Base-by-base conservation (phyloP, 2,888 invertebrate genomes). In the Drosophila paramelanica region DNA sequence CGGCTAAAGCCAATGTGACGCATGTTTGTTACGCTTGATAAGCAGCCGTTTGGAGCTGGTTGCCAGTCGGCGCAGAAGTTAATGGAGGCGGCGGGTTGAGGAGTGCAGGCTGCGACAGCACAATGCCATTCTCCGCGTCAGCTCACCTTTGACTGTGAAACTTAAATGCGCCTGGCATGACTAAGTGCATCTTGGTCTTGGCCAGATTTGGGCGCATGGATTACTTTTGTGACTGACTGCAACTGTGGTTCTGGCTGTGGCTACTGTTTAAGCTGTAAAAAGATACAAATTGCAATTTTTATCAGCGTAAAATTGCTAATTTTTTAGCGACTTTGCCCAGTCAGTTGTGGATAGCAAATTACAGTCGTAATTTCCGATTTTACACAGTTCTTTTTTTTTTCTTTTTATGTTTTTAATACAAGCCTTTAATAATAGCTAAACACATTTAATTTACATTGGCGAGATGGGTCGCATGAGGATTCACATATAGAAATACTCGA, bases 1-100 rank as follows among this genome's bases (percentile, higher is more conserved):
- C 71, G 51, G 72, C 61, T 60, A 71, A 74, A 78, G 84, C 47
- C 79, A 82, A 79, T 81, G 84, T 89, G 77, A 89, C 76, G 87
- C 80, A 87, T 80, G 78, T 88, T 81, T 73, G 89, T 70, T 88
- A 84, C 84, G 88, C 87, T 72, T 72, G 81, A 89, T 83, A 83
- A 73, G 65, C 64, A 53, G 59, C 74, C 42, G 51, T 60, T 60
- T 47, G 71, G 39, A 51, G 56, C 38, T 27, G 41, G 50, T 67
- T 23, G 42, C 43, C 38, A 50, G 39, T n/a, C 46, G 66, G 36
- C 20, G 23, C 31, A 23, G 17, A 46, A 31, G 38, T 14, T 42
- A 42, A 20, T 2, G 42, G 10, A 20, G 13, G 25, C 14, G 25
- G 25, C 6, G 25, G 2, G 38, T 17, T 36, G 8, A 20, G 36